Percentiles rank a stretch among this genome's conserved stretches.
These are phyloP conservation scores for Azemiops feae DNA, from an alignment of 2,113 vertebrate genomes.

Conservation along the genomic window DNA sequence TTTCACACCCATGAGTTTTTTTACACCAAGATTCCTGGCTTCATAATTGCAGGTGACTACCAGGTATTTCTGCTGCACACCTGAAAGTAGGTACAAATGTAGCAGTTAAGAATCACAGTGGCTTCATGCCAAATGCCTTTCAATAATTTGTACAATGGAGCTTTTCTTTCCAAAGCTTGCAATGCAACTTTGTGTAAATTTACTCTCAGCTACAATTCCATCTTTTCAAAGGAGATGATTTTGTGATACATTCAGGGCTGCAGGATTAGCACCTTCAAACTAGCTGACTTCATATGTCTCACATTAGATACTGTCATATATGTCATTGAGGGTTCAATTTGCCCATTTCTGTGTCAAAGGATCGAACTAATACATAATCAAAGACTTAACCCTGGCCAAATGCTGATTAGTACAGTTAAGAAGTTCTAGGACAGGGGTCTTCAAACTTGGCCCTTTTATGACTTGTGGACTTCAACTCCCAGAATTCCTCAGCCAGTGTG, in stretches of 20 bases:
- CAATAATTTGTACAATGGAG: background rate
- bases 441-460: no score
- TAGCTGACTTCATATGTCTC: background rate
- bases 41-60: constrained; percentile 91
- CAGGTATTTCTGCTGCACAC: constrained; percentile 84
- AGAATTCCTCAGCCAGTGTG: no score
- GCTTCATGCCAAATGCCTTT: fast-evolving
- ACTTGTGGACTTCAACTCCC: no score
- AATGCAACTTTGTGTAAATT: background rate
- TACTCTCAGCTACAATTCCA: background rate
- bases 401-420: background rate
- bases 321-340: background rate
- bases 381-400: background rate
- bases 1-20: constrained; percentile 80
- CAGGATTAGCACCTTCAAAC: no score
- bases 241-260: background rate
- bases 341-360: background rate
- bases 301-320: background rate
- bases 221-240: background rate
- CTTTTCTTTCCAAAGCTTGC: background rate
- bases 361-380: background rate
- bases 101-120: background rate
- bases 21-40: constrained; percentile 80
- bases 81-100: constrained; percentile 50
- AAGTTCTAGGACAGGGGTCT: background rate